Base-by-base conservation (phyloP, 2,888 invertebrate species). In the Julus scanicus region DNA sequence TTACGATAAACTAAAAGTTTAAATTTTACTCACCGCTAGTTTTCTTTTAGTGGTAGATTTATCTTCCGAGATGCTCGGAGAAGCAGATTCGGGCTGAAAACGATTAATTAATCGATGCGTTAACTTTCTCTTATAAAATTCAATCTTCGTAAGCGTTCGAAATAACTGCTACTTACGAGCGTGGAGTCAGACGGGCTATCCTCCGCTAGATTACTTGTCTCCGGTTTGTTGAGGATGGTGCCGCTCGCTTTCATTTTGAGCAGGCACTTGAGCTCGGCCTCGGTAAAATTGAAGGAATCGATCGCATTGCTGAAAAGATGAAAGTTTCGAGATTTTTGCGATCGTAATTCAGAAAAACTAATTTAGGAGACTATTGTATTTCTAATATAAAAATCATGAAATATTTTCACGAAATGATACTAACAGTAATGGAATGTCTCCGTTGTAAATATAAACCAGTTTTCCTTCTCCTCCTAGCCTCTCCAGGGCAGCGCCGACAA, bases 401-500 rank as follows among this genome's bases (percentile, higher is more conserved):
- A 29, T 29, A 29, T 29, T 29, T 29, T 29, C 29, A 29, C 29
- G 29, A 29, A 29, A 29, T 29, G 29, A 29, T 29, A 29, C 80
- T 57, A 89, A 90, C 91, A 95, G 95, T 91, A 96, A 96, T 80
- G 96, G 95, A 91, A 95, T 95, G 91, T 96, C 96, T 0, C 96
- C 96, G 2, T 96, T 95, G 92, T 97, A 96, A 93, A 96, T 93
- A 90, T 97, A 95, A 86, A 97, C 93, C 29, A 97, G 91, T 90
- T 93, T 93, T 0, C 95, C 96, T 86, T 92, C 92, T 88, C 97
- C 95, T 88, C 95, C 94, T 29, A 94, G 90, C 89, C 94, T 91
- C 92, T 97, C 96, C 84, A 99, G 92, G 91, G 98, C 93, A 1
- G 96, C 95, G 0, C 98, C 97, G 6, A 96, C 94, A 48, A 97